These are phyloP conservation scores for Deilephila elpenor DNA, from an alignment of 2,888 invertebrate species.

Conservation along the genomic window DNA sequence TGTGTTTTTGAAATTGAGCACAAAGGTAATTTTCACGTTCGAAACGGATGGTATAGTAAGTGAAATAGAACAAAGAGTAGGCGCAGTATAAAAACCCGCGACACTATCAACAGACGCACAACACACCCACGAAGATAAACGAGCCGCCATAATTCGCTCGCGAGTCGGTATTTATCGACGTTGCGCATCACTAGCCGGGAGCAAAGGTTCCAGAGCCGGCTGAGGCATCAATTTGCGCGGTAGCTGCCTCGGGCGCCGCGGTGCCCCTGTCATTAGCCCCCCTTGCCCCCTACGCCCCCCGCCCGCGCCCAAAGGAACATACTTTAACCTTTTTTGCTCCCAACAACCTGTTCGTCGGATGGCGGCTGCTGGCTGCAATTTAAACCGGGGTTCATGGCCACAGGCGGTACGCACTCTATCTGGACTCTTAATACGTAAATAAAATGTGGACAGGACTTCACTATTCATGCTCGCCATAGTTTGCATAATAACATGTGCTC, in stretches of 20 bases:
- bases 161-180: slow-evolving; percentile 76
- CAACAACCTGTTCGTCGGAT: slow-evolving; percentile 79
- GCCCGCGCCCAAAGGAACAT: slow-evolving; percentile 61
- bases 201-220: slow-evolving; percentile 81
- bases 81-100: neutral
- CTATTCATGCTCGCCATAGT: slow-evolving; percentile 1
- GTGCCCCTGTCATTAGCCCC: slow-evolving; percentile 83
- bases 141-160: slow-evolving; percentile 42
- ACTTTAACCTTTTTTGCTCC: slow-evolving; percentile 84
- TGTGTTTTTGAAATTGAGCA: neutral
- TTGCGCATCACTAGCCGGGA: slow-evolving; percentile 81
- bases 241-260: slow-evolving; percentile 83
- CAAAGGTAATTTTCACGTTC: neutral
- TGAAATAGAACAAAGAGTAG: slow-evolving; percentile 24
- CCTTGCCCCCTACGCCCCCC: slow-evolving; percentile 48
- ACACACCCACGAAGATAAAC: slow-evolving; percentile 9
- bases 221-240: slow-evolving; percentile 83
- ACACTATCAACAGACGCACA: slow-evolving; percentile 20
- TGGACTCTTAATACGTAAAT: slow-evolving; percentile 68
- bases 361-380: slow-evolving; percentile 75
- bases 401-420: slow-evolving; percentile 76
- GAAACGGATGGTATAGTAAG: neutral
- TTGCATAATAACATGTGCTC: slow-evolving; percentile 3
- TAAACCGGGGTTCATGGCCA: slow-evolving; percentile 81
- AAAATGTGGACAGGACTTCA: slow-evolving; percentile 59